Conservation (phyloP, 2,888 invertebrate genomes). For the Steinernema carpocapsae region DNA sequence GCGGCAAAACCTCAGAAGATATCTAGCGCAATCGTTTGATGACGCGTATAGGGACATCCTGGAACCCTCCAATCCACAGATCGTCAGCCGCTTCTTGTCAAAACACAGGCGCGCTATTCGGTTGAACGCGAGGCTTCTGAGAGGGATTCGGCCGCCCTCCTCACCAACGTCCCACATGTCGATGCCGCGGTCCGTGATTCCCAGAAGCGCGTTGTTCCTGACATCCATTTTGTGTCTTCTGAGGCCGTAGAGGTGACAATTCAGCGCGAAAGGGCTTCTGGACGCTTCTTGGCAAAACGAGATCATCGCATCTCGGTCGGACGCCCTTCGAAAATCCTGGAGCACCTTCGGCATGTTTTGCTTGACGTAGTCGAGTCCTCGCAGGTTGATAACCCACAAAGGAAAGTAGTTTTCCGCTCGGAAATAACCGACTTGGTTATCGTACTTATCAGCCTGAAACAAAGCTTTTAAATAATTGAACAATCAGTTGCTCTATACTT, state of each 20-base stretch:
- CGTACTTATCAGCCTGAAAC: constrained; percentile 78
- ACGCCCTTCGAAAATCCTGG: constrained; percentile 77
- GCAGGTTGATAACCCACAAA: constrained; percentile 71
- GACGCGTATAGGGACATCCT: constrained; percentile 85
- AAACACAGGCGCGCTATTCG: constrained; percentile 92
- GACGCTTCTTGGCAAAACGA: constrained; percentile 89
- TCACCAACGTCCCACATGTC: constrained; percentile 68
- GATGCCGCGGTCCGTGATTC: constrained; percentile 79
- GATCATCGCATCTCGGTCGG: constrained; percentile 78
- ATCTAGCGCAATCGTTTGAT: constrained; percentile 90
- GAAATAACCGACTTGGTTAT: constrained; percentile 77
- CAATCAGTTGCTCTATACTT: constrained; percentile 72
- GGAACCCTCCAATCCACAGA: constrained; percentile 75
- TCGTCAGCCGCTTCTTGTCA: constrained; percentile 92
- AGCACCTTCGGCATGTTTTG: constrained; percentile 80
- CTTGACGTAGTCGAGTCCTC: constrained; percentile 72
- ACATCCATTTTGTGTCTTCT: constrained; percentile 74
- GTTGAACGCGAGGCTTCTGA: constrained; percentile 89
- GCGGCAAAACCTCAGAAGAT: constrained; percentile 83
- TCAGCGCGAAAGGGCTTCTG: constrained; percentile 79
- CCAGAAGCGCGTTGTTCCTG: constrained; percentile 78
- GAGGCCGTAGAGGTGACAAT: constrained; percentile 86
- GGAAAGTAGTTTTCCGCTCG: constrained; percentile 83
- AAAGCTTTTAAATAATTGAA: neutral
- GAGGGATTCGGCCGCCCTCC: constrained; percentile 71